Percentiles rank a stretch among this genome's conserved stretches.
Evolutionary conservation across 2,888 invertebrate genomes (phyloP).

Genomic region (Bruchidius siliquastri): DNA sequence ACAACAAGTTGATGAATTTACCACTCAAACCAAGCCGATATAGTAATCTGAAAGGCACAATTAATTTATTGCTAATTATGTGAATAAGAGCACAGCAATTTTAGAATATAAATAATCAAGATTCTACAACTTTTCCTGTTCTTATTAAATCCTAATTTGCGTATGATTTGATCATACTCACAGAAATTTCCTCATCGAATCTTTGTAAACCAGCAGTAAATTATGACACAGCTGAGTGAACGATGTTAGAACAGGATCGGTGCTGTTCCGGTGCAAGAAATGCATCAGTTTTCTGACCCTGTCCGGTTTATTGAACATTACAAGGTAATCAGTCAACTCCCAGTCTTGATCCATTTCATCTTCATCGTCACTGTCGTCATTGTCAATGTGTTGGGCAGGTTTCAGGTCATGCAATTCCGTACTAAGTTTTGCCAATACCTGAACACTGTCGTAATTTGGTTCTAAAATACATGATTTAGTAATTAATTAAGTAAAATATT

Average conservation of each 20-base stretch:
- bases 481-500: too few species aligned
- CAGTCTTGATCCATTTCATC: constrained; percentile 49
- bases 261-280: constrained; percentile 47
- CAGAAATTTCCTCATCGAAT: constrained; percentile 83
- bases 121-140: too few species aligned
- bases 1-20: constrained; percentile 1
- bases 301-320: constrained; percentile 41
- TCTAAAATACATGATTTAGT: too few species aligned
- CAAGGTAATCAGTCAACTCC: constrained; percentile 38
- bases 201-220: constrained; percentile 72
- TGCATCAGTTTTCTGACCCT: constrained; percentile 49
- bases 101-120: too few species aligned
- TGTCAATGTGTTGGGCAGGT: constrained; percentile 42
- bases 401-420: constrained; percentile 42
- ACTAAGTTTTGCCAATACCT: constrained; percentile 54
- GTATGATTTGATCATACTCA: too few species aligned
- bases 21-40: constrained; percentile 1
- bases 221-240: constrained; percentile 70
- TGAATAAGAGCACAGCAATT: too few species aligned
- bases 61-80: background rate
- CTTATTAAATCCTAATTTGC: too few species aligned
- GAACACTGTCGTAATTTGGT: constrained; percentile 51
- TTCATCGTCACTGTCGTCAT: constrained; percentile 54
- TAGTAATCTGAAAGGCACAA: background rate
- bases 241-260: constrained; percentile 38